Base-by-base conservation (phyloP, 2,113 vertebrate genomes). In the Hemichromis elongatus region DNA sequence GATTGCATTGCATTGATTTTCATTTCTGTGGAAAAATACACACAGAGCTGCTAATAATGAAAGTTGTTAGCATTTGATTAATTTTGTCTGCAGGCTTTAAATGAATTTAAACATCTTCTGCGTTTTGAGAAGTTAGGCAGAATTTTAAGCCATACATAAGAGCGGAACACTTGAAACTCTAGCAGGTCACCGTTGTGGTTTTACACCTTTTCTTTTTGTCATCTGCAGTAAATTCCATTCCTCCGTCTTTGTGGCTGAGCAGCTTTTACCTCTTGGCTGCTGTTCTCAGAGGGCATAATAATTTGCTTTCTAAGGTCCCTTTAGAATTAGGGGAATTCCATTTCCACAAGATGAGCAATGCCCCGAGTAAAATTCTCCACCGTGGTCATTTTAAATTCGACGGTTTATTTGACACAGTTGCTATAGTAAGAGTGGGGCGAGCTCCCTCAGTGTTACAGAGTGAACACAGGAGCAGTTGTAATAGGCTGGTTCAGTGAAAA, bases 311-410 rank as follows among this genome's bases (percentile, higher is more conserved):
- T 84, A 68, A 45, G 75, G 91, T 88, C 89, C 86, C 89, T 63
- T 82, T 79, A 80, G 91, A 94, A 89, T 93, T 59, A 77, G 57
- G 78, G 70, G 86, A 91, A 92, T 89, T 93, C 86, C 87, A 90
- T 94, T 93, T 93, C 85, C 77, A 85, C 85, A 9, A 81, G 88
- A 90, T 87, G 90, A 93, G 91, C 89, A 89, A 93, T 84, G 90
- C 90, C 86, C 42, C 10, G 0, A 89, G 93, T 92, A 81, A 93
- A 93, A 93, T 85, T 84, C 78, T 87, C 85, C 61, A 56, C 88
- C 80, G 37, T 84, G 92, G 89, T 93, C 90, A 91, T 91, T 94
- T 91, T 75, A 70, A 87, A 94, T 90, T 86, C 26, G 53, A 77
- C n/a, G 59, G 77, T 88, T 88, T 90, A 89, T 94, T 89, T 88